Conservation (phyloP, 2,113 vertebrate genomes). For the Caretta caretta region DNA sequence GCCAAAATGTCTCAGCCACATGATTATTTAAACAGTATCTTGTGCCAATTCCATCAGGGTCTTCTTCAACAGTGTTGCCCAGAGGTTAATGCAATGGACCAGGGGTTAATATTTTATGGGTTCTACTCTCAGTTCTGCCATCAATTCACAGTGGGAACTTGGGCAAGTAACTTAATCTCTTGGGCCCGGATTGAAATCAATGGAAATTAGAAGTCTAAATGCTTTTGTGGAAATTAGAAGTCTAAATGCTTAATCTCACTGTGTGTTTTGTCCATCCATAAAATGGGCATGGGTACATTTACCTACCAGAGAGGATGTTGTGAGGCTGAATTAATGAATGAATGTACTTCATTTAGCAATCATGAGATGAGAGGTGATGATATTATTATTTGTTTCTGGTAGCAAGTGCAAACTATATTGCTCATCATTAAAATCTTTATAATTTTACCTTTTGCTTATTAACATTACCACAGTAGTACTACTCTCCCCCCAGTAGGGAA, state of each 20-base stretch:
- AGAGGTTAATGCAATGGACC: constrained; percentile 1
- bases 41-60: background rate
- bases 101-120: background rate
- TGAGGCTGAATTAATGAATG: constrained; percentile 66
- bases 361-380: constrained; percentile 40
- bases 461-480: constrained; percentile 51
- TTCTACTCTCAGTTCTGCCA: background rate
- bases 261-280: background rate
- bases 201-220: background rate
- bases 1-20: background rate
- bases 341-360: constrained; percentile 47
- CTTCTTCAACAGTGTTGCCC: background rate
- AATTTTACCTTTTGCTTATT: constrained; percentile 67
- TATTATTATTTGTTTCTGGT: constrained; percentile 64
- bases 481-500: constrained; percentile 61
- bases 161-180: background rate
- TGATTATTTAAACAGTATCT: background rate
- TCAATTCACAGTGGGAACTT: background rate
- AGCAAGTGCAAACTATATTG: constrained; percentile 35
- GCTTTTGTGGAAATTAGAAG: background rate
- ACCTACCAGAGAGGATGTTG: constrained; percentile 8
- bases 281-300: background rate
- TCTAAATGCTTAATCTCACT: too few species aligned
- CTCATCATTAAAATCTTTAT: constrained; percentile 40
- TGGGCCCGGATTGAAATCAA: background rate